These are phyloP conservation scores for Stratiolaelaps scimitus DNA, from an alignment of 1,140 invertebrate species.

Conservation along the genomic window DNA sequence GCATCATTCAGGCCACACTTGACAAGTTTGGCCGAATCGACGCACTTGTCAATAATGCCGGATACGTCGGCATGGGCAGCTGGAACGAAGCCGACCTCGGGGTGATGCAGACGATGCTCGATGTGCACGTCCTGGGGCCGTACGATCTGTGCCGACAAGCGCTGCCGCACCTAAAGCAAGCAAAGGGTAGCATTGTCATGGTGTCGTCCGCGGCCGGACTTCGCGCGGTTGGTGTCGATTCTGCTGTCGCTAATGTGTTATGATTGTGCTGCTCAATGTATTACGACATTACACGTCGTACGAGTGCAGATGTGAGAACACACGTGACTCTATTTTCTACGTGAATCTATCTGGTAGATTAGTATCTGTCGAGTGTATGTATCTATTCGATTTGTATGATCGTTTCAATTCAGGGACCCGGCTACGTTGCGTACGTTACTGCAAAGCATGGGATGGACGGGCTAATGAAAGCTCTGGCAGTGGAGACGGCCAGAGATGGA, in stretches of 20 bases:
- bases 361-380: too few species aligned
- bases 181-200: neutral
- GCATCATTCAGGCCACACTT: neutral
- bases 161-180: neutral
- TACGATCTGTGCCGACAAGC: constrained; percentile 9
- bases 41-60: neutral
- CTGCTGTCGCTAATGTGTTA: too few species aligned
- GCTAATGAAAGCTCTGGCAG: neutral
- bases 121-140: neutral
- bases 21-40: neutral
- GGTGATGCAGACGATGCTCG: neutral
- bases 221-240: too few species aligned
- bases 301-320: too few species aligned
- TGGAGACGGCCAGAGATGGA: neutral
- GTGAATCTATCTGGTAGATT: too few species aligned
- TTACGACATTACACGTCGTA: too few species aligned
- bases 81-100: neutral
- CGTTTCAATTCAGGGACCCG: neutral
- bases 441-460: neutral
- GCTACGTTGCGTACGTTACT: neutral
- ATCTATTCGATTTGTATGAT: too few species aligned
- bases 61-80: neutral
- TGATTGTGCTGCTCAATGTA: too few species aligned
- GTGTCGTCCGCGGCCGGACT: neutral
- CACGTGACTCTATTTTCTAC: too few species aligned